Percentiles rank a stretch among this genome's conserved stretches.
phyloP scores from a whole-genome alignment of 2,113 vertebrate species.

The Ursus arctos region DNA sequence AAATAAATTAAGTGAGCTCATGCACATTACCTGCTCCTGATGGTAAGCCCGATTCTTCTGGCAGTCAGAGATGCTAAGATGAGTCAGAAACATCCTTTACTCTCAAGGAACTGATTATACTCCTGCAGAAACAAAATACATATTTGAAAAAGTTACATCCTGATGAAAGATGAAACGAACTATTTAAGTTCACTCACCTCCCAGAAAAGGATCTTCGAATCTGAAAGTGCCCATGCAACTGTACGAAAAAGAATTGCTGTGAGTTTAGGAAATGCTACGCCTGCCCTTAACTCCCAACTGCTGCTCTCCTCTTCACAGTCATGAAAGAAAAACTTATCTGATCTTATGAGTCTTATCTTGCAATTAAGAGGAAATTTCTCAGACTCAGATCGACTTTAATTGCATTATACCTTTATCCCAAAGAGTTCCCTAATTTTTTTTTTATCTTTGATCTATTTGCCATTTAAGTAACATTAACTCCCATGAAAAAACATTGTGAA shows the following conservation, averaged over 20 bases:
- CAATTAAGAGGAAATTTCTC: conserved; percentile 31
- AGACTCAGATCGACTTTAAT: conserved; percentile 28
- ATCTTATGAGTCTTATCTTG: neutral
- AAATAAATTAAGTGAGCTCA: neutral
- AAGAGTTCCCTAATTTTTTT: neutral
- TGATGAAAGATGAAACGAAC: neutral
- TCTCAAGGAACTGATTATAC: neutral
- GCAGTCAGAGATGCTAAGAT: neutral
- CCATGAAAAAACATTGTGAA: neutral
- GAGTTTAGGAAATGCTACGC: conserved; percentile 18
- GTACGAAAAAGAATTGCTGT: neutral
- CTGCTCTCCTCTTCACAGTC: neutral
- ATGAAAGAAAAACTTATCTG: neutral
- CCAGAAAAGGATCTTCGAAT: neutral
- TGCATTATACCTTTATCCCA: neutral
- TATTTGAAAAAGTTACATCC: conserved; percentile 3
- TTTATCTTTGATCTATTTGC: conserved; percentile 38
- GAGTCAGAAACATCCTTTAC: conserved; percentile 25
- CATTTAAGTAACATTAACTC: conserved; percentile 34
- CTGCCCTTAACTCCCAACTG: neutral
- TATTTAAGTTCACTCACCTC: neutral
- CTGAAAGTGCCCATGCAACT: neutral
- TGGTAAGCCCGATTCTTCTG: neutral
- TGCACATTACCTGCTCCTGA: neutral
- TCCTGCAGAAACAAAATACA: conserved; percentile 34